These are phyloP conservation scores for Rallus limicola DNA, from an alignment of 2,113 vertebrate species.

Conservation along the genomic window DNA sequence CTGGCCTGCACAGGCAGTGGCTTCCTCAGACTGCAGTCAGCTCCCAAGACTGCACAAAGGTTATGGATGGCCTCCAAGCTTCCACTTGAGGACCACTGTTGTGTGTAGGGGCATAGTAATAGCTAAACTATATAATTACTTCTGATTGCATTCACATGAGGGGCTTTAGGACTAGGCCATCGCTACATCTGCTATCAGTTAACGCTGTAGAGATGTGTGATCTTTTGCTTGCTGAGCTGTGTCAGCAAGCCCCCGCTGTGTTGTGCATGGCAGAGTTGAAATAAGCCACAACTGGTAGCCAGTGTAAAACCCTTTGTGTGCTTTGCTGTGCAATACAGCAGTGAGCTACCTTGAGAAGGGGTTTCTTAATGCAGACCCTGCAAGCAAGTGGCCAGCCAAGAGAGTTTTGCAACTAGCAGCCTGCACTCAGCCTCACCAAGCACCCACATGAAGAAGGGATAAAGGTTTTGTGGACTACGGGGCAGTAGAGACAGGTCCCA, in stretches of 20 bases:
- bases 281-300: background rate
- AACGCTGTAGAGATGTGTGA: background rate
- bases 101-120: background rate
- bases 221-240: background rate
- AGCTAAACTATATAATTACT: background rate
- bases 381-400: background rate
- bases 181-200: background rate
- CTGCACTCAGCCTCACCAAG: background rate
- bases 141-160: background rate
- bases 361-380: background rate
- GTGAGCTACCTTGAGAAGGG: background rate
- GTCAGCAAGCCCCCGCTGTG: background rate
- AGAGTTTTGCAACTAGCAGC: background rate
- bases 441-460: background rate
- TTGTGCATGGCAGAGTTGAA: background rate
- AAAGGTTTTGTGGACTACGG: background rate
- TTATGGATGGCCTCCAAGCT: slow-evolving; percentile 16
- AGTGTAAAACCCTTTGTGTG: background rate
- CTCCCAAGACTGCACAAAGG: slow-evolving; percentile 21
- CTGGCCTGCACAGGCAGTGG: background rate
- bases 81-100: background rate
- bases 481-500: background rate
- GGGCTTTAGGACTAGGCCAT: background rate
- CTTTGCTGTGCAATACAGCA: background rate
- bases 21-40: slow-evolving; percentile 17